phyloP scores from a whole-genome alignment of 2,113 vertebrate species.

The Cervus canadensis region DNA sequence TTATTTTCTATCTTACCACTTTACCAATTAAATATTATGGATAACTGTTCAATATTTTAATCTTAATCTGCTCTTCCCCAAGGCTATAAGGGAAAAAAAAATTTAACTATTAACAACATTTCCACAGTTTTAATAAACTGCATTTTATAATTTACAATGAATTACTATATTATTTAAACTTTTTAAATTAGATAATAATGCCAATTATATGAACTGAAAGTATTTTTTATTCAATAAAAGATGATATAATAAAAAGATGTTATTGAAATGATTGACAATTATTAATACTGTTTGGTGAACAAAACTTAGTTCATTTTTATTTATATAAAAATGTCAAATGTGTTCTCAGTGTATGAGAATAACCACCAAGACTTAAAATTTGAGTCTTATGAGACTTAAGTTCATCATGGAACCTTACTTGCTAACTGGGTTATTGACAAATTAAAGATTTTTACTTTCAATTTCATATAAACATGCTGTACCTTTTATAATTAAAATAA shows the following conservation, averaged over 20 bases:
- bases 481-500: slow-evolving; percentile 8
- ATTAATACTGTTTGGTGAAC: background rate
- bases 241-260: background rate
- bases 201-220: background rate
- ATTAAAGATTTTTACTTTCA: background rate
- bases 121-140: slow-evolving; percentile 20
- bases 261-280: background rate
- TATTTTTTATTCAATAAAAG: slow-evolving; percentile 3
- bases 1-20: background rate
- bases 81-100: background rate
- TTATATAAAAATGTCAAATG: slow-evolving; percentile 5
- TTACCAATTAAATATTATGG: slow-evolving; percentile 35
- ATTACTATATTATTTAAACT: background rate
- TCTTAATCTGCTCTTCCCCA: slow-evolving; percentile 21
- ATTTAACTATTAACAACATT: background rate
- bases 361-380: slow-evolving; percentile 12
- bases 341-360: background rate
- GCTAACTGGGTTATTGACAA: background rate
- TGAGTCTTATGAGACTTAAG: background rate
- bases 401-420: background rate
- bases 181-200: background rate
- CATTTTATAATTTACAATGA: background rate
- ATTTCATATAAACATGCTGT: background rate
- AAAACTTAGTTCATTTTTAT: background rate
- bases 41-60: slow-evolving; percentile 27